phyloP scores from a whole-genome alignment of 2,113 vertebrate species.

The Opisthocomus hoazin region DNA sequence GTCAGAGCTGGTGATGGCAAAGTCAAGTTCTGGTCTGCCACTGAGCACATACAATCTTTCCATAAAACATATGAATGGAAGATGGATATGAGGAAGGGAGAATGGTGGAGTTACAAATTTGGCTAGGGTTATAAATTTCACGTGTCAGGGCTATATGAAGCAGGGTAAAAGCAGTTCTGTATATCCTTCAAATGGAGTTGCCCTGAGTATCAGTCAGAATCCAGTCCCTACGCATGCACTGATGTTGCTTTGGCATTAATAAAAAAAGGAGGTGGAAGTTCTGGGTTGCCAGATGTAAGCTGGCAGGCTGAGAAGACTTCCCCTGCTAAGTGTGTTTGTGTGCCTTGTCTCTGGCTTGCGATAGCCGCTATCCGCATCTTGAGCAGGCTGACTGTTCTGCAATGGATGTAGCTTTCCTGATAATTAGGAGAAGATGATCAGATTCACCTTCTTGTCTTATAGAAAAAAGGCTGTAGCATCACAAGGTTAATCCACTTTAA shows the following conservation, averaged over 20 bases:
- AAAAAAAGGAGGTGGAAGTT: not conserved
- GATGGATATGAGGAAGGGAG: not conserved
- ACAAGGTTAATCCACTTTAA: not conserved
- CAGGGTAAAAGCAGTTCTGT: not conserved
- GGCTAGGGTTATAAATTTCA: not conserved
- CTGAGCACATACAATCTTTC: not conserved
- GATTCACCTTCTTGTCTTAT: not conserved
- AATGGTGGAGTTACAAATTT: not conserved
- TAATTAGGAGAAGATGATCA: not conserved
- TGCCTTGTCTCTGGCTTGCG: not conserved
- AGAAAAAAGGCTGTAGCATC: not conserved
- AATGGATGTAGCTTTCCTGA: not conserved
- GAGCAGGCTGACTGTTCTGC: not conserved
- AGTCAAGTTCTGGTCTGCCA: not conserved
- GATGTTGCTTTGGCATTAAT: not conserved
- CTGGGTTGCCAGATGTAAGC: not conserved
- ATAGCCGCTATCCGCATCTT: not conserved
- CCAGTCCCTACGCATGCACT: not conserved
- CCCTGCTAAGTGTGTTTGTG: not conserved
- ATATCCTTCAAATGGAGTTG: not conserved
- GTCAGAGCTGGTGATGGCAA: not conserved
- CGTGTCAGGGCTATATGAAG: not conserved
- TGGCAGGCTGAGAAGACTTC: not conserved
- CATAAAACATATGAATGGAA: fast-evolving
- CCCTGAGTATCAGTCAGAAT: not conserved